Percentiles rank a stretch among this genome's conserved stretches.
phyloP scores from a whole-genome alignment of 2,797 vertebrate species.

The Notamacropus eugenii region DNA sequence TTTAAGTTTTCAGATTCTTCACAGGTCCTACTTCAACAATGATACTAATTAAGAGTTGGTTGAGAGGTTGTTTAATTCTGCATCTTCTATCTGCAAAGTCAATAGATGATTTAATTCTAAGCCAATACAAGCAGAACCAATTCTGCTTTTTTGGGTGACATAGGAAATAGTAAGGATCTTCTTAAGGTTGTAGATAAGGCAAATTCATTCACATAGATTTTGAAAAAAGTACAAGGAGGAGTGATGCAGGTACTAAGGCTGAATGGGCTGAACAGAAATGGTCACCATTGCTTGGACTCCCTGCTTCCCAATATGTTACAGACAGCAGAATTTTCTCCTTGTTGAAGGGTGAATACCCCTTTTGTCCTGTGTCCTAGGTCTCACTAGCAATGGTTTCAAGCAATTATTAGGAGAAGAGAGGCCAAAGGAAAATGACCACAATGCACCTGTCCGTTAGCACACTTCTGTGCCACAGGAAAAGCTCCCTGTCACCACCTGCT shows the following conservation, averaged over 20 bases:
- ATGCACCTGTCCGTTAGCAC: conserved; percentile 76
- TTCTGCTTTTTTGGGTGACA: background rate
- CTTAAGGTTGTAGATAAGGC: background rate
- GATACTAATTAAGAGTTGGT: background rate
- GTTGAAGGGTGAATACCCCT: conserved; percentile 40
- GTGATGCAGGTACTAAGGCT: background rate
- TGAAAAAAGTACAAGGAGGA: background rate
- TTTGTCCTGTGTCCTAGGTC: conserved; percentile 56
- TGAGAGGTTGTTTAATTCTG: background rate
- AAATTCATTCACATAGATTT: background rate
- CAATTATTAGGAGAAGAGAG: conserved; percentile 63
- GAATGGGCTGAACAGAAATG: conserved; percentile 25
- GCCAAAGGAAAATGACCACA: conserved; percentile 64
- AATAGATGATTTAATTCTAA: background rate
- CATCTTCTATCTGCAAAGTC: background rate
- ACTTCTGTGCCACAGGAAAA: conserved; percentile 58
- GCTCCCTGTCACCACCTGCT: conserved; percentile 74
- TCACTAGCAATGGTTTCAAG: conserved; percentile 45
- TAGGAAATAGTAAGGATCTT: background rate
- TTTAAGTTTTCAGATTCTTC: background rate
- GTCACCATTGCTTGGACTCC: background rate
- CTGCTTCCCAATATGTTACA: conserved; percentile 23
- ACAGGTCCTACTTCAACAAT: background rate
- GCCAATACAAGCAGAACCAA: background rate
- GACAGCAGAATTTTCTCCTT: conserved; percentile 12